Percentiles rank a stretch among this genome's conserved stretches.
Conservation (phyloP, 2,888 invertebrate species). For the Phania funesta region DNA sequence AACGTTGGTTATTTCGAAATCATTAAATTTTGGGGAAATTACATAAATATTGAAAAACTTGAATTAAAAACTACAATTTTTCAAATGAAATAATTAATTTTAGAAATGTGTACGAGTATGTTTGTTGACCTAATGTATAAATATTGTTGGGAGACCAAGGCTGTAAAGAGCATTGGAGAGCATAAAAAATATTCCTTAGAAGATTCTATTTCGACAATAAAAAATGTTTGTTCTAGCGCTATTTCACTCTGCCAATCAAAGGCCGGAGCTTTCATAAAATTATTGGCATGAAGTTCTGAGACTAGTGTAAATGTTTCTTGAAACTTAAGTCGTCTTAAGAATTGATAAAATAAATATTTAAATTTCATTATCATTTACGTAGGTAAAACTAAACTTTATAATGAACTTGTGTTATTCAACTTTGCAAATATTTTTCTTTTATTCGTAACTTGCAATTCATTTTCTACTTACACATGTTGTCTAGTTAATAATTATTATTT, state of each 20-base stretch:
- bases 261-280: too few relatives aligned
- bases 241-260: too few relatives aligned
- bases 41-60: background rate
- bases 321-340: background rate
- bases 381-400: background rate
- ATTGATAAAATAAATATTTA: background rate
- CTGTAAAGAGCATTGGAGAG: too few relatives aligned
- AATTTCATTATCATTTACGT: background rate
- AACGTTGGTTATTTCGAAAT: background rate
- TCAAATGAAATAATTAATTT: background rate
- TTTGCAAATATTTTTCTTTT: background rate
- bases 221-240: too few relatives aligned
- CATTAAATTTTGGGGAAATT: conserved; percentile 29
- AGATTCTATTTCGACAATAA: too few relatives aligned
- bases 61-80: background rate
- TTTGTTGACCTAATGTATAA: too few relatives aligned
- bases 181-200: too few relatives aligned
- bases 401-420: background rate
- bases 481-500: conserved; percentile 41
- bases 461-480: conserved; percentile 54
- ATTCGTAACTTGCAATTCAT: conserved; percentile 15
- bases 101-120: too few relatives aligned
- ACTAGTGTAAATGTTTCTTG: too few relatives aligned
- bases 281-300: too few relatives aligned
- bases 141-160: too few relatives aligned